Base-by-base conservation (phyloP, 2,113 vertebrate genomes). In the Nyctibius bracteatus region DNA sequence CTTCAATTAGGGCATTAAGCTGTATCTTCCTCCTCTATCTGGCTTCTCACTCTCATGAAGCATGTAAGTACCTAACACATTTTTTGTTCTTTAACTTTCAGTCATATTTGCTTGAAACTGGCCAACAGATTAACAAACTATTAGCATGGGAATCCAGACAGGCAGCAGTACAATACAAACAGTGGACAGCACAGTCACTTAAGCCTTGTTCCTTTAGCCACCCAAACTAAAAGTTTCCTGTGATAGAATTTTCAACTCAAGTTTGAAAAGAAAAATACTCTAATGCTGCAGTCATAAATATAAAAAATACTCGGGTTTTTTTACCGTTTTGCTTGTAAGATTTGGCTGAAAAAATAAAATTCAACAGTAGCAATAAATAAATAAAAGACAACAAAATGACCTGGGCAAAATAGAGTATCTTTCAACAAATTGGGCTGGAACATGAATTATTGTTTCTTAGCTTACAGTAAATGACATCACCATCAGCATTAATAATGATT, bases 131-230 rank as follows among this genome's bases (percentile, higher is more conserved):
- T 61, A 94, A 68, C 9, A 81, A 71, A 25, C 4, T 47, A 5
- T 25, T 46, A 73, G 58, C 25, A 62, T 3, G 23, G 80, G 55
- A 93, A 90, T 35, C 21, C n/a, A 82, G 57, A 75, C 35, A 39
- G 51, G 82, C 86, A 41, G 28, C 33, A 52, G 67, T 27, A 62
- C 75, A 54, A 70, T 21, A 77, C 61, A 74, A 88, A 15, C 49
- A 88, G 49, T 66, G 83, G 84, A 82, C n/a, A 41, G 23, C 20
- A 54, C 44, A 47, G 81, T 54, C 63, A 46, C 31, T 81, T 77
- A 70, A 90, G n/a, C 44, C 37, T 58, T 80, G 66, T 65, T 92
- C 86, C 74, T 80, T 82, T 65, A 96, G 62, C 71, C 74, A 97
- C 24, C 5, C 28, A 62, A 68, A 80, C 54, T 8, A 86, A 70